Evolutionary conservation across 2,113 vertebrate species (phyloP), one percentile per base, ranked within the genome.

Genomic region (Scartelaos histophorus): DNA sequence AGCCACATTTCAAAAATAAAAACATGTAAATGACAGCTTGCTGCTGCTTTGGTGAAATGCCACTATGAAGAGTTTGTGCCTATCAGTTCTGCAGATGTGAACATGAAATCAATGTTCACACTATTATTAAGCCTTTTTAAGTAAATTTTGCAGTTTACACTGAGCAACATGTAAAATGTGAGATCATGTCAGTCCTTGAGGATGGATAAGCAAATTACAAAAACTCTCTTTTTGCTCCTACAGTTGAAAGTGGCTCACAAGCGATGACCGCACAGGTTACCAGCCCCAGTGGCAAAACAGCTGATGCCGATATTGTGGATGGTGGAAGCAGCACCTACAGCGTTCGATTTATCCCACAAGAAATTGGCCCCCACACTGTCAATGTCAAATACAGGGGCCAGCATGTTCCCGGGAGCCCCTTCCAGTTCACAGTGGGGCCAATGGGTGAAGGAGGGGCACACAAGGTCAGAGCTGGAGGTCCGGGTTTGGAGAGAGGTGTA

Each of bases 201-300:
- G 38, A 43, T 43, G 38, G 7, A 10, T 43, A 43, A 43, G 9
- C 38, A 43, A 43, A 43, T 43, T 7, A 43, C 38, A 7, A 38
- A 73, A 54, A 85, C 43, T 2, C 3, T 66, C 38, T 2, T 38
- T 71, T n/a, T 70, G 21, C 25, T 15, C 24, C 38, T 9, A 19
- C 89, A 96, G 95, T 92, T 0, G 97, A 98, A 83, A 89, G 92
- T 0, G 94, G 94, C 0, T 89, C 89, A 12, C 95, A 97, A 89
- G 90, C 94, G 75, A 97, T 99, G 95, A 94, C 95, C 0, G 97
- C 96, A 0, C 96, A 99, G 89, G 97, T 98, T 82, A 97, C 95
- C 80, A 99, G 97, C 86, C 97, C 97, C 0, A 91, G 95, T 0
- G 97, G 97, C 71, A 96, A 97, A 88, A 95, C 87, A 0, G 92